Conservation (phyloP, 2,113 vertebrate genomes). For the Cyanoliseus patagonus region DNA sequence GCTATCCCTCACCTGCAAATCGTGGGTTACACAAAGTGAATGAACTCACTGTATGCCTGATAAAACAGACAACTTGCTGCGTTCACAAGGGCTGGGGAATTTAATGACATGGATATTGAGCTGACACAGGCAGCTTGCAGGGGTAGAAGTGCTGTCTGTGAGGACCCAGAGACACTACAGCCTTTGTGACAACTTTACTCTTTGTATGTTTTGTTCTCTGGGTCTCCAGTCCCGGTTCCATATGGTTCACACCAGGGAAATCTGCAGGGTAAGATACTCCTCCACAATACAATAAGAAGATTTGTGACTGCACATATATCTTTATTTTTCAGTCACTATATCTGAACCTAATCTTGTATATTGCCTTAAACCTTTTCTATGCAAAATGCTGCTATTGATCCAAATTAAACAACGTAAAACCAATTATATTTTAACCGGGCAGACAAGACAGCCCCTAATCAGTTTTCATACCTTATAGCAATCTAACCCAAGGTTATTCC, state of each 20-base stretch:
- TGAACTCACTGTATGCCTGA: neutral
- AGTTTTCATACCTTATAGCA: neutral
- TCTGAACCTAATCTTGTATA: neutral
- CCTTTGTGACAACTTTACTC: neutral
- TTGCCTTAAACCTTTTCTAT: neutral
- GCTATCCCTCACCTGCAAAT: neutral
- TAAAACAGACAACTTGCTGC: neutral
- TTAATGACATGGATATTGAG: neutral
- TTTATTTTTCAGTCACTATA: neutral
- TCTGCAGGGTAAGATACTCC: fast-evolving
- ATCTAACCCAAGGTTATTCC: neutral
- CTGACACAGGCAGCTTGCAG: fast-evolving
- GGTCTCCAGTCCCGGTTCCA: fast-evolving
- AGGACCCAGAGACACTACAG: neutral
- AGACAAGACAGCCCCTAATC: neutral
- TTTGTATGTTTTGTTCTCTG: neutral
- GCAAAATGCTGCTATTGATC: neutral
- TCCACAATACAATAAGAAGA: neutral
- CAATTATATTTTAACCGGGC: neutral
- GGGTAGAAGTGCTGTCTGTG: neutral
- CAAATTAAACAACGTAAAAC: neutral
- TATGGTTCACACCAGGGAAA: neutral
- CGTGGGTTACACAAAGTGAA: fast-evolving
- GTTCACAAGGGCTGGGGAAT: fast-evolving
- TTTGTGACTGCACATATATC: neutral